Conservation (phyloP, 2,797 vertebrate genomes). For the Varecia variegata region DNA sequence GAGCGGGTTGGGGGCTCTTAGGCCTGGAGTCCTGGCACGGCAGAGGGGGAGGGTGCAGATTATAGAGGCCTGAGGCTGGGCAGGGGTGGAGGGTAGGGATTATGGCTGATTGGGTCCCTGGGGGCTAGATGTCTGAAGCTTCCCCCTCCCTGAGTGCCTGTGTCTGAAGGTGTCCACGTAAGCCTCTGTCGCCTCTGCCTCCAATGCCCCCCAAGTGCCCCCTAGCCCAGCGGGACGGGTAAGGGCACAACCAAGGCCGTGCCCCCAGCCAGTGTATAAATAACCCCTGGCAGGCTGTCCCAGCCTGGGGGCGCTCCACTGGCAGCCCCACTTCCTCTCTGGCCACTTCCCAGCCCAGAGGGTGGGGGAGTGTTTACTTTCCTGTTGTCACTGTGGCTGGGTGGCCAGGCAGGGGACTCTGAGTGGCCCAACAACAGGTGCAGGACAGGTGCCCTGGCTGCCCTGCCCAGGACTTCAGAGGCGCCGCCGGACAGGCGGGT, state of each 20-base stretch:
- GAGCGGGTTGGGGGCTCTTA: background rate
- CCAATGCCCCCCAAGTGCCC: background rate
- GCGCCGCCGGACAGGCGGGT: constrained; percentile 58
- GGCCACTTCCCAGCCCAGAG: constrained; percentile 58
- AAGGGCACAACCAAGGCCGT: constrained; percentile 52
- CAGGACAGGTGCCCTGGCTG: constrained; percentile 69
- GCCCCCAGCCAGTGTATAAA: constrained; percentile 74
- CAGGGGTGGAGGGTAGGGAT: background rate
- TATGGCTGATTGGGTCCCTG: background rate
- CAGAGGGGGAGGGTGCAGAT: background rate
- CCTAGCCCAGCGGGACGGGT: background rate
- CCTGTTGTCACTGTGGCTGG: constrained; percentile 73
- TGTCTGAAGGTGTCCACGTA: background rate
- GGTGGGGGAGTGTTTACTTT: constrained; percentile 74
- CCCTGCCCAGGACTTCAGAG: constrained; percentile 77
- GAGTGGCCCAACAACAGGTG: constrained; percentile 76
- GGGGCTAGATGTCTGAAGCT: background rate
- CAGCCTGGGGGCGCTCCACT: constrained; percentile 64
- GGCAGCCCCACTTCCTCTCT: constrained; percentile 76
- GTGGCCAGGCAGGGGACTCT: constrained; percentile 68
- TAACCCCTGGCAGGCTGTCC: constrained; percentile 66
- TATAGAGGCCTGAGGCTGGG: background rate
- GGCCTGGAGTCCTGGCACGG: background rate
- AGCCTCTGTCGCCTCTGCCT: background rate
- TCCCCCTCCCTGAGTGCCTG: background rate